Percentiles rank a stretch among this genome's conserved stretches.
Conservation (phyloP, 1,140 invertebrate genomes). For the Babylonia areolata region DNA sequence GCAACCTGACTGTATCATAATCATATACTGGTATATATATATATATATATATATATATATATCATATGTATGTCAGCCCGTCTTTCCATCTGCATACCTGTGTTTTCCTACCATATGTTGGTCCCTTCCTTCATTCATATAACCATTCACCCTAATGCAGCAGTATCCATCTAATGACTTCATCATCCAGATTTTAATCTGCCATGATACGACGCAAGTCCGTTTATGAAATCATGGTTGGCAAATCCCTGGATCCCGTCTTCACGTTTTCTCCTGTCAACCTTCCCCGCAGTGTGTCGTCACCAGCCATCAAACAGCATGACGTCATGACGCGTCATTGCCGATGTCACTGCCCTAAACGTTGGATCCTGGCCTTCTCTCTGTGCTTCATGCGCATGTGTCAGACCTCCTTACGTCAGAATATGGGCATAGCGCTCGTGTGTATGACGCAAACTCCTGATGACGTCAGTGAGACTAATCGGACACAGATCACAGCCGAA, state of each 20-base stretch:
- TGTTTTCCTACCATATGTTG: too few relatives aligned
- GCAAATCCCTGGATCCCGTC: not conserved
- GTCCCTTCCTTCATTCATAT: too few relatives aligned
- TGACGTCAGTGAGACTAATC: not conserved
- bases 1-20: too few relatives aligned
- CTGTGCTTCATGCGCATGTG: conserved; percentile 24
- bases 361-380: conserved; percentile 45
- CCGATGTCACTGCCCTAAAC: not conserved
- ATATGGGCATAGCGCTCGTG: conserved; percentile 47
- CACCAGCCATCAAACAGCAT: not conserved
- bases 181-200: too few relatives aligned
- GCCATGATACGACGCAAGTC: not conserved
- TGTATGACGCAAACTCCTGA: conserved; percentile 37
- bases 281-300: not conserved
- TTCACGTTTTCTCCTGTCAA: not conserved
- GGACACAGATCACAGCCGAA: not conserved
- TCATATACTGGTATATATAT: too few relatives aligned
- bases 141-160: too few relatives aligned
- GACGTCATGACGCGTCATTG: not conserved
- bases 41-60: too few relatives aligned
- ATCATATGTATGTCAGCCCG: too few relatives aligned
- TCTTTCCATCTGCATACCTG: too few relatives aligned
- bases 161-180: too few relatives aligned
- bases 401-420: conserved; percentile 44
- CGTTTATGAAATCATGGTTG: not conserved